Evolutionary conservation across 2,888 invertebrate genomes (phyloP).

Genomic region (Trisateles emortualis): DNA sequence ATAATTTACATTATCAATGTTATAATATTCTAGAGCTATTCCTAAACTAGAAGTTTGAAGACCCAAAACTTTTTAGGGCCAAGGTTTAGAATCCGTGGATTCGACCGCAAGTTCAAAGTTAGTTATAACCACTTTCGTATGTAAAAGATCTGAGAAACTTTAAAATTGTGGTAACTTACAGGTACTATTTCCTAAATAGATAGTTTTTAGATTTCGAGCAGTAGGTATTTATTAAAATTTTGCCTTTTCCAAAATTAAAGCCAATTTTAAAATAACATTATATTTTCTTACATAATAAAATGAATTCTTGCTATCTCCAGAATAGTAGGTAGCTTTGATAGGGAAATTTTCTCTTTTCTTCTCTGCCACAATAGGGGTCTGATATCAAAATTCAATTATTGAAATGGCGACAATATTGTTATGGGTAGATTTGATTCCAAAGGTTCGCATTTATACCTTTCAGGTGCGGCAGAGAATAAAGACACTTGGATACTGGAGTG

Average conservation of each 20-base stretch:
- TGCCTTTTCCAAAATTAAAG: no score
- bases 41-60: not conserved
- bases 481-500: not conserved
- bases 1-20: not conserved
- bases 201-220: not conserved
- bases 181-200: not conserved
- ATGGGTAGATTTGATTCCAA: conserved; percentile 15
- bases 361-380: conserved; percentile 12
- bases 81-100: not conserved
- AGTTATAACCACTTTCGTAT: not conserved
- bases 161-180: not conserved
- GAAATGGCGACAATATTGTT: conserved; percentile 15
- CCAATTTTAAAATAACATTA: no score
- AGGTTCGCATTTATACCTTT: conserved; percentile 5
- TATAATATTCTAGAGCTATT: not conserved
- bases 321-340: conserved; percentile 9
- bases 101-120: not conserved
- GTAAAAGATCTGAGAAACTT: not conserved
- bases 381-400: conserved; percentile 24
- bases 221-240: no score
- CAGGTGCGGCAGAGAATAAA: not conserved
- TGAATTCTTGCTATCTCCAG: no score
- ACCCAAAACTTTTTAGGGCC: conserved; percentile 1
- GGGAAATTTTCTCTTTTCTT: conserved; percentile 17
- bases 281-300: no score